Evolutionary conservation across 2,888 invertebrate genomes (phyloP), one percentile per base, ranked within the genome.

Genomic region (Scotopteryx bipunctaria): DNA sequence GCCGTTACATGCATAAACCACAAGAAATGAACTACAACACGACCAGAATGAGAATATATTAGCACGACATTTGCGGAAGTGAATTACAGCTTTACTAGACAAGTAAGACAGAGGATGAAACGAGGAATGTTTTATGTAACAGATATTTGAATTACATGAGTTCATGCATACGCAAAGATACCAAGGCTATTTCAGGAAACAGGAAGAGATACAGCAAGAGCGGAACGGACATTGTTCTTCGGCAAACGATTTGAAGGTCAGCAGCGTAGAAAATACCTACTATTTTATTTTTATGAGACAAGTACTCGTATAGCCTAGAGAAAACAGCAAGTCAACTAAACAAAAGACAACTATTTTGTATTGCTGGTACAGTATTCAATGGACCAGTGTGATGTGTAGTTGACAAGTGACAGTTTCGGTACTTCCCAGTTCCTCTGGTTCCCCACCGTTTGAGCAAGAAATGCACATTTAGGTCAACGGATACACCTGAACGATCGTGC

Each of bases 161-260:
- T 59, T 51, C 57, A 61, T 58, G 33, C 44, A 56, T 56, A 51
- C 49, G 46, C 48, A 44, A 54, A 31, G 45, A 46, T 53, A 41
- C 40, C 58, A 61, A 58, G 58, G 54, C 23, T 48, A n/a, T 32
- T 43, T 31, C 38, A 47, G 47, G 43, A 53, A 47, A 47, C 37
- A 46, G 53, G 53, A 53, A 53, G 47, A 43, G 37, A 47, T 37
- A 43, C 27, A 29, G 21, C 5, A 16, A 13, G 23, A 17, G 21
- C 32, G 23, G 17, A 31, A 42, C 25, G 13, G 37, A 8, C 11
- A 25, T 31, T 27, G 29, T 16, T 43, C 25, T 37, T 42, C 33
- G 25, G n/a, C 23, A 25, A 50, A 37, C 32, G 5, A 41, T 48
- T 31, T 21, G 31, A 31, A 37, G 31, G 45, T 14, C 44, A 14